Conservation (phyloP, 2,113 vertebrate genomes). For the Chlamydotis undulata region DNA sequence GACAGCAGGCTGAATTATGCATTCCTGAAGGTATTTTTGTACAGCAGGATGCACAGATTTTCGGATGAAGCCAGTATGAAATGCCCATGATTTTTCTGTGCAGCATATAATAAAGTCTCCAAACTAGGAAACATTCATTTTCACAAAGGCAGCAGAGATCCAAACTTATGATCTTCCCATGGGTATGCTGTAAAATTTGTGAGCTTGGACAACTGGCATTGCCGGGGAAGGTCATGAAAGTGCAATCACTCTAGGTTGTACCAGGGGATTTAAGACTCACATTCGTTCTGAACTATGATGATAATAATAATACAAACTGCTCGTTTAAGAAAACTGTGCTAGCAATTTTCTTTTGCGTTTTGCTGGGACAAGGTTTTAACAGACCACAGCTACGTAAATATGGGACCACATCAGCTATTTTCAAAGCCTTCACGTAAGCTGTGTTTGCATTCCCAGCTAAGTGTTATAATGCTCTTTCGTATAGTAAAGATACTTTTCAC, state of each 20-base stretch:
- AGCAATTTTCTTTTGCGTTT: neutral
- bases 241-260: neutral
- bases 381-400: neutral
- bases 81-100: neutral
- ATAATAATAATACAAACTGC: neutral
- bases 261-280: neutral
- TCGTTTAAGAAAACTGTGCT: neutral
- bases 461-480: neutral
- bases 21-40: neutral
- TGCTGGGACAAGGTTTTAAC: neutral
- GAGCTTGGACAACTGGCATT: neutral
- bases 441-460: neutral
- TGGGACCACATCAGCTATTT: neutral
- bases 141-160: neutral
- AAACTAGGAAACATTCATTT: neutral
- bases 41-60: neutral
- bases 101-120: neutral
- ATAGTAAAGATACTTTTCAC: neutral
- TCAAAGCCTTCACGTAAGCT: neutral
- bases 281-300: neutral
- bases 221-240: neutral
- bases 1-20: neutral
- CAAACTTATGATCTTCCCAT: neutral
- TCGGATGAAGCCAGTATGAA: neutral
- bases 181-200: neutral